Percentiles rank a stretch among this genome's conserved stretches.
Evolutionary conservation across 1,140 invertebrate species (phyloP).

Genomic region (Marisa cornuarietis): DNA sequence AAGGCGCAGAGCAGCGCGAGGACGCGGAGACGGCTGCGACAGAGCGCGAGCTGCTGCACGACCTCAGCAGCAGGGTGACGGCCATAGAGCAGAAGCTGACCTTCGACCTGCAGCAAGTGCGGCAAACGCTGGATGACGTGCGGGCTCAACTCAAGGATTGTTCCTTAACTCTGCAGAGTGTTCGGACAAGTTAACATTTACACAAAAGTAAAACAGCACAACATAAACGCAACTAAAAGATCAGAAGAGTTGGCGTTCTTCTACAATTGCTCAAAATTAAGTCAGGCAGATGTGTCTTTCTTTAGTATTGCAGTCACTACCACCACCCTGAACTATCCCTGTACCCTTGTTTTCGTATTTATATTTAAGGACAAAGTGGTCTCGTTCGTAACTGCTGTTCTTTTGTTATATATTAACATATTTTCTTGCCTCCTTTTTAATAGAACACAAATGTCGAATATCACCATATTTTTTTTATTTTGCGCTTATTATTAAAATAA

Average conservation of each 20-base stretch:
- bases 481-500: no score
- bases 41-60: slow-evolving; percentile 14
- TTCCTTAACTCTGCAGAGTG: not conserved
- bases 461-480: no score
- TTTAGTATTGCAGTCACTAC: not conserved
- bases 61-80: not conserved
- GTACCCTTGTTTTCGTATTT: not conserved
- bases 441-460: no score
- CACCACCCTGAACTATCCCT: not conserved
- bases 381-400: not conserved
- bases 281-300: not conserved
- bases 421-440: not conserved
- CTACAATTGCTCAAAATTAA: not conserved
- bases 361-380: not conserved
- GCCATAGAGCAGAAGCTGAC: slow-evolving; percentile 6
- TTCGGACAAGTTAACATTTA: not conserved
- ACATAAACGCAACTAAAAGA: slow-evolving; percentile 12
- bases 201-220: not conserved
- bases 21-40: not conserved
- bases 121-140: slow-evolving; percentile 16
- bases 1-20: not conserved
- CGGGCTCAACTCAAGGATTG: not conserved
- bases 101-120: slow-evolving; percentile 14
- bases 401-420: not conserved
- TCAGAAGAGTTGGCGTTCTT: not conserved